A percentile compares a stretch with the other conserved stretches of the same genome.
Evolutionary conservation across 64 coral and sea anemone species (phyloP).

Genomic region (Montipora foliosa): DNA sequence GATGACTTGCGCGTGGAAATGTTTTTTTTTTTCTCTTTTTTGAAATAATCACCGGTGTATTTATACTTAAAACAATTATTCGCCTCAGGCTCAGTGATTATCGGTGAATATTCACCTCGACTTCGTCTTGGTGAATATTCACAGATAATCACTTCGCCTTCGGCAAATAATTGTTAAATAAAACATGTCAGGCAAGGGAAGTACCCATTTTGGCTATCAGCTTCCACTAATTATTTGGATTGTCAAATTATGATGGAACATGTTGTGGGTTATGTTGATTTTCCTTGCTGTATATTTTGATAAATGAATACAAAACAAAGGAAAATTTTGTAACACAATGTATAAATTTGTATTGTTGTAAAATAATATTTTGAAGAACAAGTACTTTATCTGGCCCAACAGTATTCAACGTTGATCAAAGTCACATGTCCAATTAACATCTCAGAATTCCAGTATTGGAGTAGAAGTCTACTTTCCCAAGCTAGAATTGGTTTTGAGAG

Average conservation of each 20-base stretch:
- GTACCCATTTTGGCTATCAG: background rate
- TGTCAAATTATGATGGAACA: background rate
- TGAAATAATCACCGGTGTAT: too few relatives aligned
- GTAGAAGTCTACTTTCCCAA: background rate
- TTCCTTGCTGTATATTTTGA: too few relatives aligned
- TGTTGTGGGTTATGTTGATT: too few relatives aligned
- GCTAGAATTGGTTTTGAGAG: slow-evolving; percentile 1
- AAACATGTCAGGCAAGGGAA: background rate
- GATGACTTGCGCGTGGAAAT: too few relatives aligned
- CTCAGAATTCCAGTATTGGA: background rate
- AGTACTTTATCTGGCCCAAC: background rate
- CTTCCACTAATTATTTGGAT: background rate
- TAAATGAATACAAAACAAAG: too few relatives aligned
- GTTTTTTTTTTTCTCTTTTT: too few relatives aligned
- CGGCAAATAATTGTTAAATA: background rate
- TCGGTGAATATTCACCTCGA: too few relatives aligned
- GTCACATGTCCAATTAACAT: background rate
- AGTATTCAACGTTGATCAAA: background rate
- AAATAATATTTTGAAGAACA: background rate
- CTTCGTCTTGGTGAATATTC: too few relatives aligned
- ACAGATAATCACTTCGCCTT: too few relatives aligned
- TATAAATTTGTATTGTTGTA: background rate
- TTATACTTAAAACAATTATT: too few relatives aligned
- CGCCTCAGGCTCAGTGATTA: too few relatives aligned
- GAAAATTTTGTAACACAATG: too few relatives aligned